A percentile compares a stretch with the other conserved stretches of the same genome.
phyloP scores from a whole-genome alignment of 2,797 vertebrate species.

The Myotis myotis region DNA sequence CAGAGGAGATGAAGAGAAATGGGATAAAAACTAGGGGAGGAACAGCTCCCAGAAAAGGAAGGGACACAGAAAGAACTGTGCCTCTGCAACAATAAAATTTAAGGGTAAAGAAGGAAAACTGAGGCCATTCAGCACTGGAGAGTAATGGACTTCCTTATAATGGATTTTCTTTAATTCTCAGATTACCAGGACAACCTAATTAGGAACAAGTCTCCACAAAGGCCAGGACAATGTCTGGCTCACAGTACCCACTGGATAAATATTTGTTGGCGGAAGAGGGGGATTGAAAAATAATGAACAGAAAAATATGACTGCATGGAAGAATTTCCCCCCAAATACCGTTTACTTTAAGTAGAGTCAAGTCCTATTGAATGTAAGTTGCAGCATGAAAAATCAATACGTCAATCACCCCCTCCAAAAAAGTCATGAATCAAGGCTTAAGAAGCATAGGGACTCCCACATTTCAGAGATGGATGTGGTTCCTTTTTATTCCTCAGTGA shows the following conservation, averaged over 20 bases:
- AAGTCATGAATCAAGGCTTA: not conserved
- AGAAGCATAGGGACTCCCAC: not conserved
- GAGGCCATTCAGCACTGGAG: not conserved
- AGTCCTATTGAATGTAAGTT: not conserved
- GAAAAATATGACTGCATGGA: not conserved
- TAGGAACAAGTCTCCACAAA: not conserved
- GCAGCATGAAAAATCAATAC: slow-evolving; percentile 8
- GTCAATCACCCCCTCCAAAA: not conserved
- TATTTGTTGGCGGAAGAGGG: not conserved
- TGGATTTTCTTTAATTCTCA: not conserved
- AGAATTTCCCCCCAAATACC: not conserved
- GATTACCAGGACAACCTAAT: not conserved
- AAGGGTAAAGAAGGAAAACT: not conserved
- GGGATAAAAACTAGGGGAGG: not conserved
- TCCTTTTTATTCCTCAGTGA: slow-evolving; percentile 47
- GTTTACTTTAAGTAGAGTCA: not conserved
- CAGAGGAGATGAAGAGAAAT: not conserved
- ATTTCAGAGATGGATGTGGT: not conserved
- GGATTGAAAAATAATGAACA: not conserved
- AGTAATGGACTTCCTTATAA: not conserved
- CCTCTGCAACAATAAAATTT: not conserved
- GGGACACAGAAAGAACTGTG: not conserved
- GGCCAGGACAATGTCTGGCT: no score
- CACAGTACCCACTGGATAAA: not conserved
- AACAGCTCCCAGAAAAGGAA: not conserved